These are phyloP conservation scores for Pachyramphus minor DNA, from an alignment of 2,113 vertebrate species.

Conservation along the genomic window DNA sequence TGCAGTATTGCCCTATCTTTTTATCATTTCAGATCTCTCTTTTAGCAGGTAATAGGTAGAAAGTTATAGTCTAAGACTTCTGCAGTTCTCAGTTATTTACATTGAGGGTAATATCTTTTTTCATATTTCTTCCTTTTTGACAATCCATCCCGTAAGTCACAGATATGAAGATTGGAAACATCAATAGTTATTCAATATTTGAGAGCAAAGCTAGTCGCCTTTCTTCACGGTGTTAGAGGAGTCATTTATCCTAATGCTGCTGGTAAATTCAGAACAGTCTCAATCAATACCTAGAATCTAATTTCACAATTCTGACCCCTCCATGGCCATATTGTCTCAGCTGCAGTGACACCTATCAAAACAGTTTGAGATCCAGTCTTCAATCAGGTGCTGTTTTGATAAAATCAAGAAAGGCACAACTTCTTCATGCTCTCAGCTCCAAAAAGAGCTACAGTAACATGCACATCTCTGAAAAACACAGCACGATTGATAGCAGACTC, in stretches of 20 bases:
- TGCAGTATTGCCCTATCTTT: background rate
- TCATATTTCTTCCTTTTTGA: background rate
- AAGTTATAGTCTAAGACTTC: background rate
- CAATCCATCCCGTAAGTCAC: background rate
- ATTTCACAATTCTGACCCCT: background rate
- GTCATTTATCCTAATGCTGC: background rate
- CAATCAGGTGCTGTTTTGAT: background rate
- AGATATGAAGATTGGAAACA: background rate
- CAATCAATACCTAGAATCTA: background rate
- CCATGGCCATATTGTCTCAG: background rate
- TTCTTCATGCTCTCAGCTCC: background rate
- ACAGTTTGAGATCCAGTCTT: background rate
- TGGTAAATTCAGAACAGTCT: background rate
- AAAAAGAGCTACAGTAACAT: background rate
- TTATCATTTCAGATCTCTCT: background rate
- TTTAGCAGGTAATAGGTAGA: background rate
- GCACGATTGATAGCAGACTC: background rate
- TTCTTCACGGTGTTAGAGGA: background rate
- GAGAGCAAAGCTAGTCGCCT: background rate
- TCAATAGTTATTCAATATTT: background rate
- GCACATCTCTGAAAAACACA: background rate
- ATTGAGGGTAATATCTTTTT: background rate
- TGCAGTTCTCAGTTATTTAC: background rate
- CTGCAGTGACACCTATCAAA: background rate
- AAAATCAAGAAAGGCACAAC: background rate